Percentiles rank a stretch among this genome's conserved stretches.
Conservation (phyloP, 37 sponge, comb jelly and placozoan species). For the Theonella swinhoei region DNA sequence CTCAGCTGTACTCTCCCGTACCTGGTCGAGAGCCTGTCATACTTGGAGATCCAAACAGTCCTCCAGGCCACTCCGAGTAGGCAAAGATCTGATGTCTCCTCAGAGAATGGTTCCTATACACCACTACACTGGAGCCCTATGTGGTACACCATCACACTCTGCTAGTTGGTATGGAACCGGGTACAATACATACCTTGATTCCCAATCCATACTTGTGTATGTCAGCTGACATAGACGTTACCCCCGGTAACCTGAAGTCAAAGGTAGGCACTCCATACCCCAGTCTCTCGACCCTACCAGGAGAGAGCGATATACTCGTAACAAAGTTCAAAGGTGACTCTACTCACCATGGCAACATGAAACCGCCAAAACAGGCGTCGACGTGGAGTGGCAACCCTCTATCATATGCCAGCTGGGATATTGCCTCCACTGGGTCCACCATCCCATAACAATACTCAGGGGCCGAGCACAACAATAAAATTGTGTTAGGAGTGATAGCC, state of each 20-base stretch:
- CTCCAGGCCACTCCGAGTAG: slow-evolving; percentile 87
- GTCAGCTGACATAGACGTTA: slow-evolving; percentile 93
- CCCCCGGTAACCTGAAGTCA: slow-evolving; percentile 84
- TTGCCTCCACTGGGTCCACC: slow-evolving; percentile 75
- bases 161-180: neutral
- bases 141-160: neutral
- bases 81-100: slow-evolving; percentile 80
- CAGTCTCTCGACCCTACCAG: slow-evolving; percentile 81
- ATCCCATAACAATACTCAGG: slow-evolving; percentile 87
- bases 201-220: slow-evolving; percentile 92
- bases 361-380: slow-evolving; percentile 93
- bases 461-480: slow-evolving; percentile 84
- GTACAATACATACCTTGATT: slow-evolving; percentile 54
- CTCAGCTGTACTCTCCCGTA: neutral
- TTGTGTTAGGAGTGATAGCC: slow-evolving; percentile 78
- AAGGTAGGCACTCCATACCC: slow-evolving; percentile 75
- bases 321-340: neutral
- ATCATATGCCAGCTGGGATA: slow-evolving; percentile 63
- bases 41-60: slow-evolving; percentile 85
- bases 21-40: slow-evolving; percentile 88
- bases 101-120: slow-evolving; percentile 64
- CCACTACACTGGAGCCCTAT: slow-evolving; percentile 82
- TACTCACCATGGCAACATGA: slow-evolving; percentile 91
- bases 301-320: neutral
- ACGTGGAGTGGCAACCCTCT: slow-evolving; percentile 82